phyloP scores from a whole-genome alignment of 2,888 invertebrate genomes.

The Melanargia galathea region DNA sequence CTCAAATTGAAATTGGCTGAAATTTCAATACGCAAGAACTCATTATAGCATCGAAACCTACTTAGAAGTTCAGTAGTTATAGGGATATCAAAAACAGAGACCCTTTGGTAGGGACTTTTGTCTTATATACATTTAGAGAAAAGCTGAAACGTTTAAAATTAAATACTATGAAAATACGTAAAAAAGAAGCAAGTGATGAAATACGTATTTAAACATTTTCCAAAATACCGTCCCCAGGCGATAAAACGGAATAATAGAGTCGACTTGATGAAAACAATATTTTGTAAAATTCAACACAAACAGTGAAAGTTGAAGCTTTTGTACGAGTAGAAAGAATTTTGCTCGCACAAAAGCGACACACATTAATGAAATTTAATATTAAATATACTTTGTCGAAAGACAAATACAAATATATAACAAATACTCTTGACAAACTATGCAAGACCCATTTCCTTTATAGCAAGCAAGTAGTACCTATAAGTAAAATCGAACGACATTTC shows the following conservation, averaged over 20 bases:
- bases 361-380: not conserved
- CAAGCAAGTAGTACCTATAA: not conserved
- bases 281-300: not conserved
- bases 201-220: not conserved
- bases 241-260: not conserved
- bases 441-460: slow-evolving; percentile 11
- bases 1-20: too few species aligned
- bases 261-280: not conserved
- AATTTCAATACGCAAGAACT: too few species aligned
- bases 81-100: too few species aligned
- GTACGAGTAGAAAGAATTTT: not conserved
- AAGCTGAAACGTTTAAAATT: too few species aligned
- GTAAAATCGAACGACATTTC: slow-evolving; percentile 8
- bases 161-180: not conserved
- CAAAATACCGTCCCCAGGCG: not conserved
- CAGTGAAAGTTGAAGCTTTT: not conserved
- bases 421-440: not conserved
- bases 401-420: not conserved
- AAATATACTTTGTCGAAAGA: not conserved
- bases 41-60: too few species aligned
- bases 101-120: too few species aligned
- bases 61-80: too few species aligned
- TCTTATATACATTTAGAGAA: too few species aligned
- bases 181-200: not conserved
- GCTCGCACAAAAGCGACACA: not conserved